phyloP scores from a whole-genome alignment of 2,797 vertebrate genomes.

The Spondyliosoma cantharus region DNA sequence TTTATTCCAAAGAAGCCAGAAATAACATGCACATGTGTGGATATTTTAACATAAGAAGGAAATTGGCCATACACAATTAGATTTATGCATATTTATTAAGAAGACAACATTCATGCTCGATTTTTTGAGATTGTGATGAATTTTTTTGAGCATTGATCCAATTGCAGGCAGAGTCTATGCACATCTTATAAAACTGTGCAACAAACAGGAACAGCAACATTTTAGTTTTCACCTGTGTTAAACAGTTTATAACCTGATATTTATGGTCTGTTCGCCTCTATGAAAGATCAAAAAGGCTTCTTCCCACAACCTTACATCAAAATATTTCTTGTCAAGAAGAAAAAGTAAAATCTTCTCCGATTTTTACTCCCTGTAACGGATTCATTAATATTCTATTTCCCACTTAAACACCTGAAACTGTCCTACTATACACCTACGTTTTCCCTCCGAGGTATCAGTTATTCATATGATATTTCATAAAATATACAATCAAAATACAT shows the following conservation, averaged over 20 bases:
- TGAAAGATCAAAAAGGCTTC: background rate
- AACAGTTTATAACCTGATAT: background rate
- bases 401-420: background rate
- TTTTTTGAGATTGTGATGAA: background rate
- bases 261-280: background rate
- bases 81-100: background rate
- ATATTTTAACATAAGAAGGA: background rate
- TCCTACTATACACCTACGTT: background rate
- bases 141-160: background rate
- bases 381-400: background rate
- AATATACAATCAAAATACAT: background rate
- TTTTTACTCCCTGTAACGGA: background rate
- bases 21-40: background rate
- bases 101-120: background rate
- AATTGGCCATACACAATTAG: background rate
- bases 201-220: background rate
- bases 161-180: background rate
- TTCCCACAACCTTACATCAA: background rate
- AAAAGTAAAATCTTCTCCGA: background rate
- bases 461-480: background rate
- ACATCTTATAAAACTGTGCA: background rate
- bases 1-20: background rate
- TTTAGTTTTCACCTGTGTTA: background rate
- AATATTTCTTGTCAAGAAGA: background rate
- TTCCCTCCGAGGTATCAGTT: background rate